Base-by-base conservation (phyloP, 2,888 invertebrate genomes). In the Oligia latruncula region DNA sequence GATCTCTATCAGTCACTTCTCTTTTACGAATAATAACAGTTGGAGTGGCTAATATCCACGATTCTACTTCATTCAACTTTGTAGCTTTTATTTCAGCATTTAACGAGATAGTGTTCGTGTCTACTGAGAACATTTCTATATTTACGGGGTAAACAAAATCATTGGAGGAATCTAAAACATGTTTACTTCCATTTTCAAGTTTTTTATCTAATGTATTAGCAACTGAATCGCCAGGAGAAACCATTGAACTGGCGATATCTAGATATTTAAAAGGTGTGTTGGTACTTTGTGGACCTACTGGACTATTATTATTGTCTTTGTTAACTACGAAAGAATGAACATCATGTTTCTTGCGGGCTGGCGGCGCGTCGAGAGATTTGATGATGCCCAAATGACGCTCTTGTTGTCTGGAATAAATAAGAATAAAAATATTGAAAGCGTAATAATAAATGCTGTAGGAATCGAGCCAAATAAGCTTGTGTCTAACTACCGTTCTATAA, bases 351-450 rank as follows among this genome's bases (percentile, higher is more conserved):
- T 95, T 97, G 83, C 96, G 94, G 75, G 95, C 89, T 40, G 95
- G 94, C 15, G 95, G 95, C 72, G 97, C 95, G 78, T 97, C 95
- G 91, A 96, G 92, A 88, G 97, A 94, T 92, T 97, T 95, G 46
- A 97, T 97, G 80, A 98, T 98, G 15, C 98, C 98, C 74, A 99
- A 97, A 93, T 98, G 98, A 78, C 97, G 97, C 91, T 98, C 98
- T 95, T 98, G 98, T 92, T 98, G 98, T 89, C 98, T 98, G 94
- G 55, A 95, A 89, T 68, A 11, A 74, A 81, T 66, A 94, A 29
- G 40, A 62, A 67, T 72, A 77, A 81, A 17, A 76, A 52, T 15
- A 4, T 62, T 80, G n/a, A 66, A 62, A 58, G 3, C 4, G 3
- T n/a, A 35, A 23, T 29, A 40, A 3, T 60, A 6, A 65, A 66